Conservation (phyloP, 92 coral and sea anemone species). For the Palythoa grandis region DNA sequence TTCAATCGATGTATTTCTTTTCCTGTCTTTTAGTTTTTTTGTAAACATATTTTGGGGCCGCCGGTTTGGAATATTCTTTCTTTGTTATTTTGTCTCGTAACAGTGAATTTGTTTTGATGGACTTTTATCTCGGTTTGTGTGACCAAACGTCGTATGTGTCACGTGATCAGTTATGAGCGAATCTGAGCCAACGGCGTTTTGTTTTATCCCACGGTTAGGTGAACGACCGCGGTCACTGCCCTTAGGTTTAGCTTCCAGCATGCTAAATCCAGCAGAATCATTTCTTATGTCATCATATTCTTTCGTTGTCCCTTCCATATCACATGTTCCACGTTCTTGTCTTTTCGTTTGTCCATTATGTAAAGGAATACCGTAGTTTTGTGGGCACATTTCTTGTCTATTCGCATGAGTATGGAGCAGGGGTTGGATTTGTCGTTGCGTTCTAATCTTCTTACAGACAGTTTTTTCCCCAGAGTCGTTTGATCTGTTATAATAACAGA, state of each 20-base stretch:
- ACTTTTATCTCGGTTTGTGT: background rate
- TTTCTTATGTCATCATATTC: background rate
- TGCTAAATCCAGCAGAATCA: background rate
- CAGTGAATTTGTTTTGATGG: conserved; percentile 2
- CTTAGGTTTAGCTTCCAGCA: background rate
- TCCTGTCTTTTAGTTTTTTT: too few relatives aligned
- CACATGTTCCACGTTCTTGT: background rate
- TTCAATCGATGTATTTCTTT: too few relatives aligned
- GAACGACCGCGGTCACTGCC: background rate
- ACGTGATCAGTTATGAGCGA: conserved; percentile 26
- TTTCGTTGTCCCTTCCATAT: background rate
- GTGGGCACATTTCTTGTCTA: background rate
- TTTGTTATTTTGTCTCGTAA: background rate
- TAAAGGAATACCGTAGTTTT: conserved; percentile 14
- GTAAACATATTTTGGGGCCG: too few relatives aligned
- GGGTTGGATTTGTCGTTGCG: background rate
- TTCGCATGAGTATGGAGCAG: background rate
- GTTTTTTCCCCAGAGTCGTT: background rate
- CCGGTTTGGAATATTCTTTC: background rate
- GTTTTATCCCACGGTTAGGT: background rate
- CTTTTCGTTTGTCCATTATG: background rate
- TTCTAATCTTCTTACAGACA: background rate
- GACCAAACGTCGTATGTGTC: conserved; percentile 37
- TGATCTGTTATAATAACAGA: background rate
- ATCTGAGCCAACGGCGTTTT: background rate